Evolutionary conservation across 2,888 invertebrate species (phyloP).

Genomic region (Agrochola lota): DNA sequence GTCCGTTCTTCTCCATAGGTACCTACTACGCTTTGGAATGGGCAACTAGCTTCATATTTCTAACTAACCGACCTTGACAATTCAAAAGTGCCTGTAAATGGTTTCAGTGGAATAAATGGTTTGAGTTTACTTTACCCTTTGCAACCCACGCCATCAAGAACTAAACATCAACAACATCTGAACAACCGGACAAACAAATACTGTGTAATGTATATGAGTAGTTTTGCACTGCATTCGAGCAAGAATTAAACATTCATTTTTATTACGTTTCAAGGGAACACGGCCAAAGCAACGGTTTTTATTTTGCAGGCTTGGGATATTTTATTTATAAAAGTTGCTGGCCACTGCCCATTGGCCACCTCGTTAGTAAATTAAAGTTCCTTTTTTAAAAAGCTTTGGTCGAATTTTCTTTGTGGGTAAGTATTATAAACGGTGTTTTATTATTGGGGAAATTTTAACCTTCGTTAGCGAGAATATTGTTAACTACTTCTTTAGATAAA

Average conservation of each 20-base stretch:
- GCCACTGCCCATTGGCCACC: slow-evolving; percentile 49
- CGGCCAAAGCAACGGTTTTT: slow-evolving; percentile 64
- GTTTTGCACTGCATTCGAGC: slow-evolving; percentile 66
- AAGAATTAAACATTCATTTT: slow-evolving; percentile 77
- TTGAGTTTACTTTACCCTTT: not conserved
- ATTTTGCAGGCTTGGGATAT: slow-evolving; percentile 61
- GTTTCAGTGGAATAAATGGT: too few species aligned
- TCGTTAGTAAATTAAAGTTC: slow-evolving; percentile 56
- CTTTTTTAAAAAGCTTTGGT: slow-evolving; percentile 27
- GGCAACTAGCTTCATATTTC: too few species aligned
- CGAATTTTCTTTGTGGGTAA: slow-evolving; percentile 12
- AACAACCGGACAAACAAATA: slow-evolving; percentile 40
- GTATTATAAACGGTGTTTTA: slow-evolving; percentile 19
- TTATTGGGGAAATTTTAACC: not conserved
- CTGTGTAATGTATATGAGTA: slow-evolving; percentile 25
- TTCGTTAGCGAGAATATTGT: not conserved
- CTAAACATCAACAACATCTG: too few species aligned
- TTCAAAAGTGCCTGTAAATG: too few species aligned
- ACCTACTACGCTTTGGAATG: too few species aligned
- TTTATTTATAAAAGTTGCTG: slow-evolving; percentile 65
- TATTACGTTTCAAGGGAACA: slow-evolving; percentile 71
- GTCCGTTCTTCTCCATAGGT: too few species aligned
- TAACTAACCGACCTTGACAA: too few species aligned
- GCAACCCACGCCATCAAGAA: not conserved
- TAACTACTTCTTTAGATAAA: not conserved